phyloP scores from a whole-genome alignment of 2,797 vertebrate genomes.

The Notoglanidium macrostoma region DNA sequence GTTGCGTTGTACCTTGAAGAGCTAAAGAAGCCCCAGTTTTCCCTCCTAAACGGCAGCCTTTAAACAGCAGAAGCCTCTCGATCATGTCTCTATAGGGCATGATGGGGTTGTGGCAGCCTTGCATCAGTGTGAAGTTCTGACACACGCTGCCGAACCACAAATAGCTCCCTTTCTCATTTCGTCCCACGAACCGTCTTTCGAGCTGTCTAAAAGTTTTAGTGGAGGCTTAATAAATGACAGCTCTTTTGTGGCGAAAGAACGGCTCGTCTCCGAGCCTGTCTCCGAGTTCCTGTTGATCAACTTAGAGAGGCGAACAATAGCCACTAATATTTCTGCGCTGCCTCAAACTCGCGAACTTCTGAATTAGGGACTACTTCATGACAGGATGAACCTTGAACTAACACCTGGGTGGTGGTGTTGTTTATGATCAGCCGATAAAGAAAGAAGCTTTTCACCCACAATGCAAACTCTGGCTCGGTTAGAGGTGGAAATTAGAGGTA shows the following conservation, averaged over 20 bases:
- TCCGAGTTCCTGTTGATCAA: slow-evolving; percentile 29
- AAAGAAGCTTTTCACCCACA: not conserved
- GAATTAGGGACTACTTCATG: not conserved
- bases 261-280: slow-evolving; percentile 7
- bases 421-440: not conserved
- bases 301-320: slow-evolving; percentile 24
- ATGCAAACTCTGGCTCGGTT: not conserved
- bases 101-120: slow-evolving; percentile 24
- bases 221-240: slow-evolving; percentile 35
- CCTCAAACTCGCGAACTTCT: not conserved
- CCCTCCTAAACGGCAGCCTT: not conserved
- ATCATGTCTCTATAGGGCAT: not conserved
- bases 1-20: not conserved
- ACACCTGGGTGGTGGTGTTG: not conserved
- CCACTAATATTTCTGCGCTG: not conserved
- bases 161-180: slow-evolving; percentile 30
- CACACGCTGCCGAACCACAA: slow-evolving; percentile 3
- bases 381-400: not conserved
- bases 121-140: slow-evolving; percentile 15
- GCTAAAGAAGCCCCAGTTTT: no score
- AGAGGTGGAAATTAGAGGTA: not conserved
- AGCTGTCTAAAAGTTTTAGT: slow-evolving; percentile 34
- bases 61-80: not conserved
- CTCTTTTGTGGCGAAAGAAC: slow-evolving; percentile 29
- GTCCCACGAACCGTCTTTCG: slow-evolving; percentile 35